phyloP scores from a whole-genome alignment of 2,888 invertebrate species.

The Platynereis dumerilii region DNA sequence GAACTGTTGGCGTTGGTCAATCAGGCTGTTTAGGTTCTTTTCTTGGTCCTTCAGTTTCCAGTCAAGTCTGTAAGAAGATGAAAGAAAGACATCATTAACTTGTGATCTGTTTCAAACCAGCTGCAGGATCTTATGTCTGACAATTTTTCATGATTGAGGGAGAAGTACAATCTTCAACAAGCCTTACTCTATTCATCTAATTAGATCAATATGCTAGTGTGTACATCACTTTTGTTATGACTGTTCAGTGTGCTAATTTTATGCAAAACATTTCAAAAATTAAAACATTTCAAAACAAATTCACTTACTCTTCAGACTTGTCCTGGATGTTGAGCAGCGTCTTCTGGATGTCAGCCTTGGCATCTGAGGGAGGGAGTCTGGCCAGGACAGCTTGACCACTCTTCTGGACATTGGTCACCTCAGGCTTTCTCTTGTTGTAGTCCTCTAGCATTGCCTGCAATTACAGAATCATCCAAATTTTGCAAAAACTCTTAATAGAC shows the following conservation, averaged over 20 bases:
- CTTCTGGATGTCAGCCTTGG: slow-evolving; percentile 51
- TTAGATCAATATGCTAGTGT: too few relatives aligned
- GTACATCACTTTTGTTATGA: too few relatives aligned
- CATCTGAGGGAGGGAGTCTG: slow-evolving; percentile 52
- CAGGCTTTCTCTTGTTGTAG: slow-evolving; percentile 8
- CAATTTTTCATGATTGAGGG: too few relatives aligned
- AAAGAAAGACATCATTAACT: background rate
- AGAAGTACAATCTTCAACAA: too few relatives aligned
- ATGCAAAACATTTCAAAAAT: too few relatives aligned
- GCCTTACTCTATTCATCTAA: too few relatives aligned
- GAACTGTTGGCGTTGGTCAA: slow-evolving; percentile 48
- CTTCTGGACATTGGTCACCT: slow-evolving; percentile 44
- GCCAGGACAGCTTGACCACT: slow-evolving; percentile 46
- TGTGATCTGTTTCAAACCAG: too few relatives aligned
- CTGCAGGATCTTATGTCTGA: too few relatives aligned
- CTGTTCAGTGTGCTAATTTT: too few relatives aligned
- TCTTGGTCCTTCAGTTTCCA: slow-evolving; percentile 44
- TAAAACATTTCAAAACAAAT: too few relatives aligned
- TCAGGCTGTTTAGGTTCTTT: slow-evolving; percentile 44
- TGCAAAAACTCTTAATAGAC: background rate
- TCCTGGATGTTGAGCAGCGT: slow-evolving; percentile 48
- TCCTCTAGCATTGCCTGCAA: slow-evolving; percentile 11
- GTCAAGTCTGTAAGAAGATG: slow-evolving; percentile 41
- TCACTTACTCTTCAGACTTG: slow-evolving; percentile 50
- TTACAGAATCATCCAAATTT: background rate